Percentiles rank a stretch among this genome's conserved stretches.
Evolutionary conservation across 2,113 vertebrate genomes (phyloP).

Genomic region (Marmota monax): DNA sequence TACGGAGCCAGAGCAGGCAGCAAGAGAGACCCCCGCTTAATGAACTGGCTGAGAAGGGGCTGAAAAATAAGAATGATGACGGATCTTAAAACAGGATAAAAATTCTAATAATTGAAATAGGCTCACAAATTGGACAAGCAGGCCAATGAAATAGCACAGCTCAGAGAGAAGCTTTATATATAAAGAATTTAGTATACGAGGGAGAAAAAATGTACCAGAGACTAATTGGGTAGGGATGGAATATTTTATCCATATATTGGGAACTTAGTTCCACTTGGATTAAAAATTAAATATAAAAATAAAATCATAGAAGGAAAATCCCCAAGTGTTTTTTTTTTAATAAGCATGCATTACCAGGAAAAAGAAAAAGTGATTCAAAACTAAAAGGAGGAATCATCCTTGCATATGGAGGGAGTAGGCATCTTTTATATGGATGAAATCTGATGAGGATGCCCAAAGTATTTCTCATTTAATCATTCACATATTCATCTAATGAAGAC

Average conservation of each 20-base stretch:
- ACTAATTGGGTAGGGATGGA: constrained; percentile 34
- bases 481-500: constrained; percentile 41
- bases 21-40: background rate
- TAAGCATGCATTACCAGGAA: background rate
- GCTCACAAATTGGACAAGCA: background rate
- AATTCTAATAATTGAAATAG: constrained; percentile 34
- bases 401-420: background rate
- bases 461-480: constrained; percentile 59
- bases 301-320: constrained; percentile 51
- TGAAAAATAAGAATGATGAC: background rate
- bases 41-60: background rate
- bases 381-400: background rate
- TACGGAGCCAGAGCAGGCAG: too few relatives aligned
- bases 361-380: background rate
- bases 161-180: background rate
- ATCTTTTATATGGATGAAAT: constrained; percentile 51
- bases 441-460: constrained; percentile 47
- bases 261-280: constrained; percentile 66
- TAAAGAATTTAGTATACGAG: background rate
- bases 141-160: constrained; percentile 18
- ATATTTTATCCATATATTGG: constrained; percentile 39
- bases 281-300: constrained; percentile 70
- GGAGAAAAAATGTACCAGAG: background rate
- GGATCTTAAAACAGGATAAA: background rate
- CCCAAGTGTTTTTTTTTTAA: constrained; percentile 59